Conservation (phyloP, 2,888 invertebrate species). For the Sinodicranocentrus sp. region DNA sequence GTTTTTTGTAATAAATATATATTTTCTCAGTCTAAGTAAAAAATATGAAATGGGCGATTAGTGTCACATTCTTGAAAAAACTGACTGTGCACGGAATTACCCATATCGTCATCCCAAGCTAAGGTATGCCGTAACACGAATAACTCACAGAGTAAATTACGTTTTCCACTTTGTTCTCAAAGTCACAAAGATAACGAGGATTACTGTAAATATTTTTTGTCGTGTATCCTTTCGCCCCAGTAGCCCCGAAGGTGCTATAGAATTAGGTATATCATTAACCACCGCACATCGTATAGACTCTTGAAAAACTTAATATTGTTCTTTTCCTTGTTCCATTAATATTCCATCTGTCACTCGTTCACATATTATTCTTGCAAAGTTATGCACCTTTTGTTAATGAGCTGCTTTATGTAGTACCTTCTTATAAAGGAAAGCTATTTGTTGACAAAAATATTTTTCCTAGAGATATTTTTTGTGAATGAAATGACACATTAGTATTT, state of each 20-base stretch:
- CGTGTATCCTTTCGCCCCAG: background rate
- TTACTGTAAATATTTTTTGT: background rate
- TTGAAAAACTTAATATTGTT: background rate
- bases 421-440: no score
- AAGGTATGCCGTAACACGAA: background rate
- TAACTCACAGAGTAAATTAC: background rate
- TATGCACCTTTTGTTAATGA: no score
- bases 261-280: no score
- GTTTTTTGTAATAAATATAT: slow-evolving; percentile 4
- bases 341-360: slow-evolving; percentile 6
- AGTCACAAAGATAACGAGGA: slow-evolving; percentile 2
- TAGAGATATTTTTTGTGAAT: background rate
- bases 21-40: background rate
- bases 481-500: slow-evolving; percentile 1
- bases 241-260: background rate
- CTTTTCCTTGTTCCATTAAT: background rate
- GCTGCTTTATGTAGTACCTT: no score
- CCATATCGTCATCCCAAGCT: slow-evolving; percentile 12
- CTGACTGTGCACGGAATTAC: background rate
- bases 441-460: no score
- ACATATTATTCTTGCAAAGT: background rate
- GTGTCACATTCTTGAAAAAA: slow-evolving; percentile 4
- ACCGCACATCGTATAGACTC: no score
- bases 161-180: slow-evolving; percentile 1
- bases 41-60: background rate